These are phyloP conservation scores for Bombus pyrosoma DNA, from an alignment of 1,140 invertebrate species.

Conservation along the genomic window DNA sequence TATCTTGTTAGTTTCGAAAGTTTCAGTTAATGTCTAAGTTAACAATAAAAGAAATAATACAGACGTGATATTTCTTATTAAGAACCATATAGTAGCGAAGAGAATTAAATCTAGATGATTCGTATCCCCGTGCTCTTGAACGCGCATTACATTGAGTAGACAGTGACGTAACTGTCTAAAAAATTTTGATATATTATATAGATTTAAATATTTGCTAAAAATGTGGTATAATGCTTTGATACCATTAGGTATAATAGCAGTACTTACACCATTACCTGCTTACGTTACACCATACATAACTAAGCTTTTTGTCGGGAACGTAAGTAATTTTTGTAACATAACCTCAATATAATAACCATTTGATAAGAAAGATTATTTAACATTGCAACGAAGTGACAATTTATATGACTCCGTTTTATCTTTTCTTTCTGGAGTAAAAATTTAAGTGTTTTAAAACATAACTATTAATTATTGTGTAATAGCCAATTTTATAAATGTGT, in stretches of 20 bases:
- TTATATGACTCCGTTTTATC: not conserved
- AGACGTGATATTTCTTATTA: not conserved
- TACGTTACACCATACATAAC: accelerated
- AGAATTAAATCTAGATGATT: not conserved
- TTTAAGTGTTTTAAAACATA: not conserved
- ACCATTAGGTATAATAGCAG: conserved; percentile 6
- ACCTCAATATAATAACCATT: conserved; percentile 14
- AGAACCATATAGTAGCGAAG: not conserved
- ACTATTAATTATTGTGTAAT: not conserved
- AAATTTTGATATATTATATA: not conserved
- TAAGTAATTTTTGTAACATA: conserved; percentile 50
- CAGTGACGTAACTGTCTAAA: not conserved
- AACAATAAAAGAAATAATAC: not conserved
- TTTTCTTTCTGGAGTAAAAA: not conserved
- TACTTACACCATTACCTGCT: not conserved
- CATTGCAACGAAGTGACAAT: not conserved
- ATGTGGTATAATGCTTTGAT: conserved; percentile 66
- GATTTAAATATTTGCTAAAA: conserved; percentile 9
- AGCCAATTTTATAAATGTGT: too few relatives aligned
- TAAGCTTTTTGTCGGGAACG: conserved; percentile 9
- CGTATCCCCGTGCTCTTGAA: not conserved
- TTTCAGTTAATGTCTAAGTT: not conserved
- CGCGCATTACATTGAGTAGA: not conserved
- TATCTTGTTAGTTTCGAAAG: not conserved
- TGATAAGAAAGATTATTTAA: not conserved